phyloP scores from a whole-genome alignment of 2,113 vertebrate species.

The Sminthopsis crassicaudata region DNA sequence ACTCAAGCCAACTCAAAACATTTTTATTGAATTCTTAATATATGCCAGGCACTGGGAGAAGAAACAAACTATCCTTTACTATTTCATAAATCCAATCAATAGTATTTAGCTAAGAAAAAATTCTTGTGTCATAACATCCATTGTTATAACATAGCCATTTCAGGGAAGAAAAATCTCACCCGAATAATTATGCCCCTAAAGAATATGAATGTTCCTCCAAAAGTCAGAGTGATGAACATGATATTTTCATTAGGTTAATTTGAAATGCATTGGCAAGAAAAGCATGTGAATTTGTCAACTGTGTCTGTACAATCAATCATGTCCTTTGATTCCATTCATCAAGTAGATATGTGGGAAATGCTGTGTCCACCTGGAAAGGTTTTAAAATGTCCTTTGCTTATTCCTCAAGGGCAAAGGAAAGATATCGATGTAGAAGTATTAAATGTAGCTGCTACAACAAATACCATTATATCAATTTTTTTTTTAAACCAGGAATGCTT shows the following conservation, averaged over 20 bases:
- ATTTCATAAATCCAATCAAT: not conserved
- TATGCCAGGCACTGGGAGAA: not conserved
- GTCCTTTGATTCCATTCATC: not conserved
- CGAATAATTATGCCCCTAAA: not conserved
- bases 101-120: not conserved
- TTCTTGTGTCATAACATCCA: not conserved
- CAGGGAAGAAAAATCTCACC: not conserved
- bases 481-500: not conserved
- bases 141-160: not conserved
- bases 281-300: not conserved
- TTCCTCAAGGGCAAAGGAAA: not conserved
- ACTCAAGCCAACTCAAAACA: not conserved
- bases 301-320: not conserved
- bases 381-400: not conserved
- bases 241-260: not conserved
- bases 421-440: not conserved
- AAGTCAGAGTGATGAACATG: not conserved
- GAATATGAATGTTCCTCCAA: not conserved
- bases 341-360: not conserved
- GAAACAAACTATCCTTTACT: not conserved
- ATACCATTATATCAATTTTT: not conserved
- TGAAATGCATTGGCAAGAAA: not conserved
- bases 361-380: not conserved
- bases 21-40: not conserved
- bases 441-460: not conserved